Evolutionary conservation across 2,113 vertebrate species (phyloP).

Genomic region (Eurystomus gularis): DNA sequence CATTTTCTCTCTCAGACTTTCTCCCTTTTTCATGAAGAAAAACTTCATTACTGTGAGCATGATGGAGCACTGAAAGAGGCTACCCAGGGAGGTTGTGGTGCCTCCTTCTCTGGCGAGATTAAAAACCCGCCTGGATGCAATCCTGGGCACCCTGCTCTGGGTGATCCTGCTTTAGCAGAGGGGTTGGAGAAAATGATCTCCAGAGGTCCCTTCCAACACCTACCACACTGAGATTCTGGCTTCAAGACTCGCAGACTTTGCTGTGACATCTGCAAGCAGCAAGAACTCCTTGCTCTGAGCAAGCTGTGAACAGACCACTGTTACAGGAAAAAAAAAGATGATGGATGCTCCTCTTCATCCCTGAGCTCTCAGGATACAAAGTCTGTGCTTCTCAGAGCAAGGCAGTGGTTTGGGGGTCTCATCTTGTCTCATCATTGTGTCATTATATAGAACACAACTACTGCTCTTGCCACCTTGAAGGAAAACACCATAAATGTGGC

Average conservation of each 20-base stretch:
- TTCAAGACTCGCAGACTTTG: background rate
- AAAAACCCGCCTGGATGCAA: background rate
- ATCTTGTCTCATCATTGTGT: background rate
- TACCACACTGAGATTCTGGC: background rate
- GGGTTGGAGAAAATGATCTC: background rate
- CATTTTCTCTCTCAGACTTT: background rate
- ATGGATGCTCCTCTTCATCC: background rate
- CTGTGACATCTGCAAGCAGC: rapidly evolving
- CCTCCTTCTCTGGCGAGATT: background rate
- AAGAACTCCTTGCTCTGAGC: rapidly evolving
- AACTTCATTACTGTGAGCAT: background rate
- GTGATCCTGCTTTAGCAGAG: background rate
- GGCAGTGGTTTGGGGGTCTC: background rate
- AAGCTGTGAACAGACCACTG: rapidly evolving
- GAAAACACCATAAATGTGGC: background rate
- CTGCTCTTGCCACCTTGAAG: background rate
- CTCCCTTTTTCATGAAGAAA: background rate
- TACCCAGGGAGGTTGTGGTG: background rate
- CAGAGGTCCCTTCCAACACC: background rate
- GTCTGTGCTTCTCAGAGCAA: background rate
- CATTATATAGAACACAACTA: rapidly evolving
- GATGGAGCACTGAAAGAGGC: background rate
- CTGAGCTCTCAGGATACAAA: background rate
- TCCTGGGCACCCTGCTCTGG: background rate
- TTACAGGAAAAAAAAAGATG: rapidly evolving